Evolutionary conservation across 1,140 invertebrate genomes (phyloP), one percentile per base, ranked within the genome.

Genomic region (Drosophila nannoptera): DNA sequence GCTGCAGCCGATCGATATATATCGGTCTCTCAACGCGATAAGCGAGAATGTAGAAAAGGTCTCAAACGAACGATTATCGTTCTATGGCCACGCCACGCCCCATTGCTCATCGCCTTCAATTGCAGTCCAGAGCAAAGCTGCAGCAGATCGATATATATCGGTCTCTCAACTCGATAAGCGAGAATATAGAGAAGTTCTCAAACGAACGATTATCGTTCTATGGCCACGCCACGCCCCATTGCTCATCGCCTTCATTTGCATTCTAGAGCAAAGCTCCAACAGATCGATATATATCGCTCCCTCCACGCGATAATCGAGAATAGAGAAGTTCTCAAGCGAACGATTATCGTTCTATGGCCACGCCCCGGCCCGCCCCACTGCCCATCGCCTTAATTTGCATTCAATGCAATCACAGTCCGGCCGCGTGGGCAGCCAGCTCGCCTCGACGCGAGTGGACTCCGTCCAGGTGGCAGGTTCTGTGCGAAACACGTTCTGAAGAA

Each of bases 401-500:
- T 9, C 40, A 16, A 43, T 43, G n/a, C 40, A 43, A 12, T 42
- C 40, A 16, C 8, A 22, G 38, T 29, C 8, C 29, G 11, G 22
- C 11, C 63, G 67, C 67, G 67, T 69, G 67, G 67, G 66, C 60
- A 69, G 66, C 45, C 63, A 69, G 64, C 66, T 69, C 52, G 60
- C 40, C 66, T 69, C 60, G 55, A 50, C 66, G 43, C 49, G 63
- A 36, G 50, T 32, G 12, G 12, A 29, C 31, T 56, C 40, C 11
- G 38, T 14, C n/a, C 40, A 14, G 5, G 40, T 14, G 12, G 40
- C 38, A 40, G 9, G 36, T 43, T 33, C 31, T 43, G 31, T 7
- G 11, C 33, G 22, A 76, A 76, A 75, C 72, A 62, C 70, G 72
- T 75, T 75, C 67, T 60, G 8, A 65, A 70, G 62, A 70, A 70